These are phyloP conservation scores for Centruroides sculpturatus DNA, from an alignment of 1,140 invertebrate species.

Conservation along the genomic window DNA sequence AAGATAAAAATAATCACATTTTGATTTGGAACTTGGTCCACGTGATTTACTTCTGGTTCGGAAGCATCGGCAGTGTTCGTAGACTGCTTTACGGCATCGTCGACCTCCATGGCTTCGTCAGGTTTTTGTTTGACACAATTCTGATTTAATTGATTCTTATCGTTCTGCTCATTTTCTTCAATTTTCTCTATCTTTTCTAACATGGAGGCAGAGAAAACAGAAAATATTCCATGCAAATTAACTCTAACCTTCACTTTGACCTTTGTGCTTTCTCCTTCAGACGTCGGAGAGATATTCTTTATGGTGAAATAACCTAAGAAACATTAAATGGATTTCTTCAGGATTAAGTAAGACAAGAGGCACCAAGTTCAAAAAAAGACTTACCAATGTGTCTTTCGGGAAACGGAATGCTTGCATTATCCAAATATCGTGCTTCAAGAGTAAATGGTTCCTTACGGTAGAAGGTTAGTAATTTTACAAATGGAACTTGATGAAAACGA, in stretches of 20 bases:
- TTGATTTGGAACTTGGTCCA: too few species aligned
- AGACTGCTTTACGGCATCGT: neutral
- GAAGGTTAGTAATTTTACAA: conserved; percentile 86
- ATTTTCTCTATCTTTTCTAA: conserved; percentile 45
- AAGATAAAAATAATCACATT: too few species aligned
- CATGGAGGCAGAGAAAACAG: conserved; percentile 64
- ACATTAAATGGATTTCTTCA: neutral
- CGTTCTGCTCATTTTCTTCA: conserved; percentile 9
- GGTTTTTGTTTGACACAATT: neutral
- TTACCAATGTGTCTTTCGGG: conserved; percentile 65
- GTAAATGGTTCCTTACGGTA: conserved; percentile 73
- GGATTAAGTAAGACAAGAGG: too few species aligned
- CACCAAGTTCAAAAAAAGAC: conserved; percentile 9
- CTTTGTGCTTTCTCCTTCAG: conserved; percentile 79
- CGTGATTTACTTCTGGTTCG: too few species aligned
- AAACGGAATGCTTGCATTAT: conserved; percentile 42
- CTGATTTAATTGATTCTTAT: neutral
- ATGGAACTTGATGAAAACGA: conserved; percentile 74
- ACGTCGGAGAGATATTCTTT: conserved; percentile 63
- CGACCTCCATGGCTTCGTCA: neutral
- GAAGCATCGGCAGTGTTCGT: too few species aligned
- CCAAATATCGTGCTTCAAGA: conserved; percentile 64
- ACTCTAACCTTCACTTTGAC: conserved; percentile 90
- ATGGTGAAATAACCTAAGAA: conserved; percentile 62
- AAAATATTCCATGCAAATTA: conserved; percentile 83